A percentile compares a stretch with the other conserved stretches of the same genome.
phyloP scores from a whole-genome alignment of 2,888 invertebrate species.

The Leptopterna dolabrata region DNA sequence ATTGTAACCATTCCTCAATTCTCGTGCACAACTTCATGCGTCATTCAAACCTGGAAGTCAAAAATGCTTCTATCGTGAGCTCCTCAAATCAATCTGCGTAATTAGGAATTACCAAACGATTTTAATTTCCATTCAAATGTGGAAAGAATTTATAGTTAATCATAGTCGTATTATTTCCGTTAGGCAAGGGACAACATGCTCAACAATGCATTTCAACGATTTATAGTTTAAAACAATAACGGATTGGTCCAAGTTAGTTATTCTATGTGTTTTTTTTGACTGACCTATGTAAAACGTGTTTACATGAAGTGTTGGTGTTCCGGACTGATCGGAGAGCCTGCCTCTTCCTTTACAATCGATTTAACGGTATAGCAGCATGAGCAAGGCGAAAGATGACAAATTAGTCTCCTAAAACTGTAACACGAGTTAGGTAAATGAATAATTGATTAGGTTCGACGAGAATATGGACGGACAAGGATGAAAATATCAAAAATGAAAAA shows the following conservation, averaged over 20 bases:
- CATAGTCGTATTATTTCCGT: neutral
- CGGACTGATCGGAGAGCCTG: constrained; percentile 60
- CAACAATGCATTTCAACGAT: neutral
- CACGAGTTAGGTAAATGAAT: constrained; percentile 6
- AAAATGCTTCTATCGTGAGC: too few species aligned
- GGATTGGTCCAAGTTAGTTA: neutral
- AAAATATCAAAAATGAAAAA: neutral
- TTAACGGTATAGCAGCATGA: constrained; percentile 56
- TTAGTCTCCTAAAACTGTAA: neutral
- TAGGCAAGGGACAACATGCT: neutral
- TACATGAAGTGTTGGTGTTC: constrained; percentile 63
- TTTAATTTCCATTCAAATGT: too few species aligned
- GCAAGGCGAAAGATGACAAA: constrained; percentile 54
- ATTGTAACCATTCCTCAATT: too few species aligned
- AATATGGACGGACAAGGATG: neutral
- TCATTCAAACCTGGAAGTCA: too few species aligned
- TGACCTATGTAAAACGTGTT: constrained; percentile 55
- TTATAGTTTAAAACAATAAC: neutral
- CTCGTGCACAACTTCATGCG: too few species aligned
- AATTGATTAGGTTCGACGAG: neutral
- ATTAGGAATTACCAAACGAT: too few species aligned
- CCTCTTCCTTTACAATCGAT: constrained; percentile 58
- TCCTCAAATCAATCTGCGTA: too few species aligned
- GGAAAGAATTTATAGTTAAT: too few species aligned
- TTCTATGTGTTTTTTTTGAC: constrained; percentile 3